These are phyloP conservation scores for Limanda limanda DNA, from an alignment of 2,113 vertebrate species.

Conservation along the genomic window DNA sequence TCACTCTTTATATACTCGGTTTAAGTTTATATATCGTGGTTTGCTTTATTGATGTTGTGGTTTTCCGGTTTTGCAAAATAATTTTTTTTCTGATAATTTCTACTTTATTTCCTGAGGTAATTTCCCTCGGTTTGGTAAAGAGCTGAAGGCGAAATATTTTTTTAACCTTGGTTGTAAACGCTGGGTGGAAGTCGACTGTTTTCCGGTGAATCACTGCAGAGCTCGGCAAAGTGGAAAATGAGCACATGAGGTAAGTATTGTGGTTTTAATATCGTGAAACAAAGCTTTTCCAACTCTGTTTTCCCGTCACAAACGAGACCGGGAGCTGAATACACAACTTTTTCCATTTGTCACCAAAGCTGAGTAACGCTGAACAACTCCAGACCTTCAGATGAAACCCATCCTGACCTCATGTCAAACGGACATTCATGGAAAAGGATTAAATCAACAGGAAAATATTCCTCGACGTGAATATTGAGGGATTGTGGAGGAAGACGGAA, in stretches of 20 bases:
- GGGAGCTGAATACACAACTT: slow-evolving; percentile 48
- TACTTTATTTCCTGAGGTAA: not conserved
- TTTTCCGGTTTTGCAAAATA: not conserved
- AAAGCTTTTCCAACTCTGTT: slow-evolving; percentile 47
- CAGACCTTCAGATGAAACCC: slow-evolving; percentile 38
- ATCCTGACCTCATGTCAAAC: slow-evolving; percentile 40
- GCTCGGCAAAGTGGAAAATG: slow-evolving; percentile 19
- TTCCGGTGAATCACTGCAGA: slow-evolving; percentile 9
- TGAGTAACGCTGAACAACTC: slow-evolving; percentile 22
- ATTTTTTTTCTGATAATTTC: not conserved
- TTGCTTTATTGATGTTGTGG: slow-evolving; percentile 22
- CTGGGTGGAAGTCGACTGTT: not conserved
- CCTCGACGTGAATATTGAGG: not conserved
- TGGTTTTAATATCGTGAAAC: slow-evolving; percentile 49
- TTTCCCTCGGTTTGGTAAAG: not conserved
- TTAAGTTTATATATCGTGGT: slow-evolving; percentile 16
- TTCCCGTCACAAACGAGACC: slow-evolving; percentile 29
- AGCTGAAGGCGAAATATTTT: slow-evolving; percentile 1
- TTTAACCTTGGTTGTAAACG: slow-evolving; percentile 31
- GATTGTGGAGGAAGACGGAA: slow-evolving; percentile 20
- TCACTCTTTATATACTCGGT: slow-evolving; percentile 4
- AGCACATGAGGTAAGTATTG: slow-evolving; percentile 39
- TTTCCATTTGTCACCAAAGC: slow-evolving; percentile 59
- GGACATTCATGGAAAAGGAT: slow-evolving; percentile 49
- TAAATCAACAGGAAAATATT: slow-evolving; percentile 37